Base-by-base conservation (phyloP, 2,888 invertebrate genomes). In the Lottia scabra region DNA sequence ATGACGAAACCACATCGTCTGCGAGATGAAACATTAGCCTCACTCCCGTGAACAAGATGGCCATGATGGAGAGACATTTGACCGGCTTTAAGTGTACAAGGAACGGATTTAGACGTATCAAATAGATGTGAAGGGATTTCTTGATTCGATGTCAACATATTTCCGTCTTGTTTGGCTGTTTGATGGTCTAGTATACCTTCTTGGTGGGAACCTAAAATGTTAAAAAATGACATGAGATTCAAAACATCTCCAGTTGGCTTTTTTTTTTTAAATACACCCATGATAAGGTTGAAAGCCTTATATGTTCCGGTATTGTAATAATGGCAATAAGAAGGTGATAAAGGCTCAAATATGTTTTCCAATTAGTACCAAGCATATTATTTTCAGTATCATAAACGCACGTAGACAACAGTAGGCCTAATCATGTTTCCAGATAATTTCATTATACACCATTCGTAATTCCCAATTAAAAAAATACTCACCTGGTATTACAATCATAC, bases 401-500 rank as follows among this genome's bases (percentile, higher is more conserved):
- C n/a, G n/a, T n/a, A n/a, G n/a, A n/a, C n/a, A n/a, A n/a, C n/a
- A n/a, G n/a, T n/a, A n/a, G n/a, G n/a, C n/a, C n/a, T n/a, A n/a
- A n/a, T n/a, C n/a, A n/a, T n/a, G n/a, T n/a, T n/a, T n/a, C n/a
- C n/a, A n/a, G n/a, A n/a, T n/a, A n/a, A n/a, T n/a, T n/a, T n/a
- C n/a, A n/a, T n/a, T n/a, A n/a, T n/a, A n/a, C n/a, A n/a, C n/a
- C n/a, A n/a, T n/a, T n/a, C n/a, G n/a, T n/a, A n/a, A n/a, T n/a
- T n/a, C n/a, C n/a, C n/a, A n/a, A n/a, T n/a, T n/a, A n/a, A 43
- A 44, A 66, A 5, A 1, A 16, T n/a, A 62, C 73, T 12, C 70
- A 83, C 85, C 81, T 38, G 83, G 82, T 45, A 84, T 83, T 62
- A 84, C 85, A 48, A 77, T 69, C 83, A 85, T 82, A 62, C 84